Evolutionary conservation across 92 coral and sea anemone genomes (phyloP).

Genomic region (Porites divaricata): DNA sequence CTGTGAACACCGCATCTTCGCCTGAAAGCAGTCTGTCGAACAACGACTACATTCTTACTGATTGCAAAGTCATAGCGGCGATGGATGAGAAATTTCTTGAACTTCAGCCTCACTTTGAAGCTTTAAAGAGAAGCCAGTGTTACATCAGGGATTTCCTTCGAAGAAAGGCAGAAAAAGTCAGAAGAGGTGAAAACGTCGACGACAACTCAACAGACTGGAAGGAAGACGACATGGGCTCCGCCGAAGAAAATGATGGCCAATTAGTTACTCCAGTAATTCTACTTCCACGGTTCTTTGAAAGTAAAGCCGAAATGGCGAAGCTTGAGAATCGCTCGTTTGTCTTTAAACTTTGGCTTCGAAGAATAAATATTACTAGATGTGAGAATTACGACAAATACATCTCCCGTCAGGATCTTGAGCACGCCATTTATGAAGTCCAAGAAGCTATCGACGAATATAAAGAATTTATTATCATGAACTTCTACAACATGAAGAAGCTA

Average conservation of each 20-base stretch:
- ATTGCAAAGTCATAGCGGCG: conserved; percentile 10
- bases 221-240: background rate
- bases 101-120: background rate
- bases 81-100: conserved; percentile 23
- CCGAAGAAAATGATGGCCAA: no score
- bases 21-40: background rate
- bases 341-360: conserved; percentile 30
- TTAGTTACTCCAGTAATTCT: background rate
- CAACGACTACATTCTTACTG: background rate
- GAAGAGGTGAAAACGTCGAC: background rate
- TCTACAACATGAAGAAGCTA: background rate
- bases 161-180: background rate
- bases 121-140: background rate
- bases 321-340: conserved; percentile 11
- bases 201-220: background rate
- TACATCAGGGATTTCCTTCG: background rate
- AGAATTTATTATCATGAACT: conserved; percentile 1
- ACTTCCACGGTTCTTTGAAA: background rate
- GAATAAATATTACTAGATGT: no score
- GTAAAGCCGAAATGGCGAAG: background rate
- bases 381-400: background rate
- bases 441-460: conserved; percentile 2
- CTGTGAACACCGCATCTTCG: background rate
- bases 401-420: conserved; percentile 4
- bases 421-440: conserved; percentile 12